Evolutionary conservation across 1,140 invertebrate genomes (phyloP).

Genomic region (Trichoplusia ni): DNA sequence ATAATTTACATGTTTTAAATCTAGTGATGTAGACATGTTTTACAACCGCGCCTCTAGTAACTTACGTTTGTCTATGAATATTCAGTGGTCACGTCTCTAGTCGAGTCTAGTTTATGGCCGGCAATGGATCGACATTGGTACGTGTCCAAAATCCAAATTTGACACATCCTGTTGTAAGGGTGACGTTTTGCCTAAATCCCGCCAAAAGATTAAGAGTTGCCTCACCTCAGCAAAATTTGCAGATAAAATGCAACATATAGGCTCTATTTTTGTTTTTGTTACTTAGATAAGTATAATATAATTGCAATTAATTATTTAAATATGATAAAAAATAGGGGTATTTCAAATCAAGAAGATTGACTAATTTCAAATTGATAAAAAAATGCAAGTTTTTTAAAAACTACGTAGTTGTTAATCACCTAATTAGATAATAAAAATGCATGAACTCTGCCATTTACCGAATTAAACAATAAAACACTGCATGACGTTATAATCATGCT

Average conservation of each 20-base stretch:
- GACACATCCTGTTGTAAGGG: constrained; percentile 11
- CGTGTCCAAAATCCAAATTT: constrained; percentile 15
- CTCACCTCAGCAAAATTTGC: too few relatives aligned
- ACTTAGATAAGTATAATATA: too few relatives aligned
- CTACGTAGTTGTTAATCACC: too few relatives aligned
- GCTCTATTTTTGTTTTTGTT: too few relatives aligned
- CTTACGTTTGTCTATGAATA: neutral
- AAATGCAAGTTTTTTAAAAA: too few relatives aligned
- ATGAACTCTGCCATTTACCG: neutral
- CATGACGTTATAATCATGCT: constrained; percentile 7
- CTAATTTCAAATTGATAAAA: too few relatives aligned
- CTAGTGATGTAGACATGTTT: too few relatives aligned
- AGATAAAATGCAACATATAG: too few relatives aligned
- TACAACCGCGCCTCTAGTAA: neutral
- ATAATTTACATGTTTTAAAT: neutral
- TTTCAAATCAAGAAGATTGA: neutral
- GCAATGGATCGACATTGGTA: constrained; percentile 15
- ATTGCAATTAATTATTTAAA: neutral
- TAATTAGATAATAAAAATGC: too few relatives aligned
- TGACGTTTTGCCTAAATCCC: constrained; percentile 12
- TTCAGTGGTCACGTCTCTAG: constrained; percentile 20
- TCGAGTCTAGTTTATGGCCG: constrained; percentile 20
- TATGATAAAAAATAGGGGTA: too few relatives aligned
- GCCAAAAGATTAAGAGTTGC: neutral
- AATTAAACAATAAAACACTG: neutral